A percentile compares a stretch with the other conserved stretches of the same genome.
phyloP scores from a whole-genome alignment of 2,888 invertebrate species.

The Palloptera scutellata region DNA sequence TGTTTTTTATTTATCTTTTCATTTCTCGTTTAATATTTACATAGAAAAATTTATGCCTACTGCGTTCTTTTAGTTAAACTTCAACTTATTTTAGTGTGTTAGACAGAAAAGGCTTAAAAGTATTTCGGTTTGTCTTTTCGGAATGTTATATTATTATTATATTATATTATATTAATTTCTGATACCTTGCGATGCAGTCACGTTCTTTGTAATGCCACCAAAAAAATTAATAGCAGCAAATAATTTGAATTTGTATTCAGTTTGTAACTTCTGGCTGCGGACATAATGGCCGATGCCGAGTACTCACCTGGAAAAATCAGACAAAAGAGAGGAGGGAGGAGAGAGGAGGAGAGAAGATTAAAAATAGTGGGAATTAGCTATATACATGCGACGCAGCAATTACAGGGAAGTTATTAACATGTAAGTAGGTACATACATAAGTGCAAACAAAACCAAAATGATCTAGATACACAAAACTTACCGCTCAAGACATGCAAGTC shows the following conservation, averaged over 20 bases:
- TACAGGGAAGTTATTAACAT: too few species aligned
- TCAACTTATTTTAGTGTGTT: background rate
- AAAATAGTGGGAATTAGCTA: background rate
- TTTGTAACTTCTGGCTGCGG: constrained; percentile 45
- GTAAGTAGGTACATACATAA: too few species aligned
- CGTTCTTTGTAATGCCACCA: constrained; percentile 51
- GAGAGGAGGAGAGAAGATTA: constrained; percentile 8
- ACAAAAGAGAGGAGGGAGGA: constrained; percentile 16
- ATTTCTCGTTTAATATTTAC: too few species aligned
- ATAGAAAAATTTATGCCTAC: too few species aligned
- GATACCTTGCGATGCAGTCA: constrained; percentile 44
- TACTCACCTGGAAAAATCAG: constrained; percentile 59
- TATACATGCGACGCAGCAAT: too few species aligned
- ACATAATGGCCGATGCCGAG: constrained; percentile 64
- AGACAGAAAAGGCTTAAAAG: background rate
- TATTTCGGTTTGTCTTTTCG: background rate
- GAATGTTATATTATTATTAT: background rate
- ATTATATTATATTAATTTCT: background rate
- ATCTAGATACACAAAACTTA: constrained; percentile 61
- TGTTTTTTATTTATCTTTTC: too few species aligned
- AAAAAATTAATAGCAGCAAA: constrained; percentile 45
- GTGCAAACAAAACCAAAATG: too few species aligned
- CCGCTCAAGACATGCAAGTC: constrained; percentile 91
- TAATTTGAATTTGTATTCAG: constrained; percentile 44
- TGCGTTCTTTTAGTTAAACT: background rate